A percentile compares a stretch with the other conserved stretches of the same genome.
Conservation (phyloP, 2,113 vertebrate genomes). For the Melanostigma gelatinosum region DNA sequence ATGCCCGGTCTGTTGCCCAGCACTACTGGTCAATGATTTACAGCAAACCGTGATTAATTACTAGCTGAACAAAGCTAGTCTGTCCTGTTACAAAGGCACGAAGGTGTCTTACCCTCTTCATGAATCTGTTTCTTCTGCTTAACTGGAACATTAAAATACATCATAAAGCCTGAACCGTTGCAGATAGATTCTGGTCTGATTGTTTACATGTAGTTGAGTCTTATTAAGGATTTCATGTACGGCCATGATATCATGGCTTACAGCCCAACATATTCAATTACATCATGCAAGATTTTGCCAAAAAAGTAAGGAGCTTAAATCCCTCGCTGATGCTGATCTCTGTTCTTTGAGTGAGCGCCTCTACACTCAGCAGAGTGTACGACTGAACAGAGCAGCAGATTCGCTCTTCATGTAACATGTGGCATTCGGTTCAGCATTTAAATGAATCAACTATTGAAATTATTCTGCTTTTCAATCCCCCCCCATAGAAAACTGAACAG, state of each 20-base stretch:
- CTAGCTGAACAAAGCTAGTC: not conserved
- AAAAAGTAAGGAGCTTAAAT: slow-evolving; percentile 16
- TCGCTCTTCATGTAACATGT: not conserved
- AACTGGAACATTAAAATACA: not conserved
- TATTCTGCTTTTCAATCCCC: not conserved
- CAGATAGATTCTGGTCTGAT: not conserved
- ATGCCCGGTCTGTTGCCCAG: slow-evolving; percentile 20
- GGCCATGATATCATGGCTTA: slow-evolving; percentile 34
- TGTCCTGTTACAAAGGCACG: not conserved
- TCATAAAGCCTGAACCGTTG: not conserved
- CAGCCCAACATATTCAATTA: slow-evolving; percentile 7
- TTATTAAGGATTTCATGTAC: not conserved
- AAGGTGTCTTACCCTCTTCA: not conserved
- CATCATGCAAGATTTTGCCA: slow-evolving; percentile 20
- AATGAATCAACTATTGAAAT: not conserved
- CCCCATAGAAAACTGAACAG: not conserved
- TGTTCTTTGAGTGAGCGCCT: not conserved
- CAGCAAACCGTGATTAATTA: slow-evolving; percentile 33
- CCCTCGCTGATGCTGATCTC: not conserved
- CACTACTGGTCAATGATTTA: slow-evolving; percentile 54
- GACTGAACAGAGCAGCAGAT: not conserved
- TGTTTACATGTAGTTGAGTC: not conserved
- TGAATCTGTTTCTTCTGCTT: not conserved
- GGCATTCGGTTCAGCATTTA: not conserved
- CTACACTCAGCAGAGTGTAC: not conserved